Percentiles rank a stretch among this genome's conserved stretches.
These are phyloP conservation scores for Tuta absoluta DNA, from an alignment of 2,888 invertebrate species.

Conservation along the genomic window DNA sequence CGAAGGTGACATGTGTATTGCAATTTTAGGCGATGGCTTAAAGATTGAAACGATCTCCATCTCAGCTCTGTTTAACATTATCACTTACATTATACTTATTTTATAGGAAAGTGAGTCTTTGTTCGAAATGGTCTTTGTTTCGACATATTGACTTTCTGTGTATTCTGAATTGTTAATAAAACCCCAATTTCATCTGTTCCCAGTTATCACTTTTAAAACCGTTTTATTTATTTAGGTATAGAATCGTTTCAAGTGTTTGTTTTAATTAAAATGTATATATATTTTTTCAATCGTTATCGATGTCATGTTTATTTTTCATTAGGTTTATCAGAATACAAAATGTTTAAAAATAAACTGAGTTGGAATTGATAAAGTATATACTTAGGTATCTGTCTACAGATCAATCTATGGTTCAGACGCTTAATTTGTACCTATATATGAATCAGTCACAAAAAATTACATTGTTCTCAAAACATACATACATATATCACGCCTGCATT, in stretches of 20 bases:
- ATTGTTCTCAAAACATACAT: too few species aligned
- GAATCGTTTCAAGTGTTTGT: not conserved
- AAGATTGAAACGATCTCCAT: too few species aligned
- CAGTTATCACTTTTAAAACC: not conserved
- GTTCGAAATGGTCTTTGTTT: not conserved
- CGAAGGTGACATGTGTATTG: too few species aligned
- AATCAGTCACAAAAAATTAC: too few species aligned
- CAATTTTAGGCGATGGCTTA: too few species aligned
- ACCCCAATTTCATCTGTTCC: not conserved
- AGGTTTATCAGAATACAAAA: not conserved
- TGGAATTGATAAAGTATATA: not conserved
- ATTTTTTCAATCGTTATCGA: not conserved
- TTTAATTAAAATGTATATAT: not conserved
- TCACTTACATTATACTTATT: too few species aligned
- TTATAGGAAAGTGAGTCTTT: too few species aligned
- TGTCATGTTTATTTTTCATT: conserved; percentile 8
- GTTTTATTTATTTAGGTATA: not conserved
- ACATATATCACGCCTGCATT: too few species aligned
- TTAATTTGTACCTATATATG: too few species aligned
- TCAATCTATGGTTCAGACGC: too few species aligned
- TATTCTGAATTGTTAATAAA: conserved; percentile 4
- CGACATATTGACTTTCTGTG: conserved; percentile 5
- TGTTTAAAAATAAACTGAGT: not conserved
- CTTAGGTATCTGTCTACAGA: not conserved
- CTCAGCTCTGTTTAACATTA: too few species aligned